Evolutionary conservation across 2,797 vertebrate genomes (phyloP).

Genomic region (Ambastaia sidthimunki): DNA sequence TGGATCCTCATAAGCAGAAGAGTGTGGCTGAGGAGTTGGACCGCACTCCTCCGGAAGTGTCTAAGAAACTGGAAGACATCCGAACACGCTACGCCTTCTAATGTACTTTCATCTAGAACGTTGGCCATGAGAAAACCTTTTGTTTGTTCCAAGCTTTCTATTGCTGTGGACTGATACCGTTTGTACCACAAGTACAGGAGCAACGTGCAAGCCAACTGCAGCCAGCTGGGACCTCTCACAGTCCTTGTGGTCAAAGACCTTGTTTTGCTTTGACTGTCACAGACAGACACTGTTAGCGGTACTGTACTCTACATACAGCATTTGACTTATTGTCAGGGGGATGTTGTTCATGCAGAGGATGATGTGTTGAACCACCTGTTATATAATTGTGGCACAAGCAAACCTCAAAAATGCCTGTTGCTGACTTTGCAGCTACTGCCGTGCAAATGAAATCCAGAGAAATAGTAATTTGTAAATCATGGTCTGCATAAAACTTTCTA

Average conservation of each 20-base stretch:
- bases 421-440: conserved; percentile 9
- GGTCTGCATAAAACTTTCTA: conserved; percentile 1
- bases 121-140: conserved; percentile 12
- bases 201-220: neutral
- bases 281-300: neutral
- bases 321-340: neutral
- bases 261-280: conserved; percentile 13
- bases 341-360: neutral
- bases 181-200: conserved; percentile 33
- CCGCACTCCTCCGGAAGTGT: conserved; percentile 94
- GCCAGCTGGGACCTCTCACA: conserved; percentile 30
- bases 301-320: neutral
- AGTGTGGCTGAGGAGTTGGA: conserved; percentile 96
- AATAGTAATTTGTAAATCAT: conserved; percentile 17
- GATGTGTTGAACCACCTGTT: neutral
- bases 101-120: conserved; percentile 24
- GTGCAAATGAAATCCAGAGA: neutral
- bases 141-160: conserved; percentile 2
- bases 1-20: conserved; percentile 98
- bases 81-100: conserved; percentile 97
- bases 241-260: conserved; percentile 39
- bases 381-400: neutral
- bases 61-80: conserved; percentile 98
- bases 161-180: conserved; percentile 23
- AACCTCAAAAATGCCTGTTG: neutral